Evolutionary conservation across 2,888 invertebrate species (phyloP), one percentile per base, ranked within the genome.

Genomic region (Lochmaea capreae): DNA sequence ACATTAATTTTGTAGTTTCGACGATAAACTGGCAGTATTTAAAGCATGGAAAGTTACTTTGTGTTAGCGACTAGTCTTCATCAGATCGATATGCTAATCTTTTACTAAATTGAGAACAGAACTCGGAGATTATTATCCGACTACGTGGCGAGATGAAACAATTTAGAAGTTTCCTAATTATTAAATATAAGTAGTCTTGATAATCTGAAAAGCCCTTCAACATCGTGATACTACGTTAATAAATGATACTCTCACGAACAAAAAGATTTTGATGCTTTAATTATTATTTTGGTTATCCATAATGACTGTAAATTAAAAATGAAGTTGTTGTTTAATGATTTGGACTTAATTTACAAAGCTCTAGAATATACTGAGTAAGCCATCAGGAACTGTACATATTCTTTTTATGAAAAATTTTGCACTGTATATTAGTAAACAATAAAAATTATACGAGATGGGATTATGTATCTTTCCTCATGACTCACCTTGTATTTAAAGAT

Each of bases 111-210:
- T 49, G 59, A n/a, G 59, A 61, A 61, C 49, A 22, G 58, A 67
- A 33, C 26, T 59, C 49, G 59, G 14, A 49, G 61, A 68, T 68
- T 67, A 67, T 26, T 61, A 59, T 6, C 58, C 57, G 11, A 14
- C 59, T 59, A 43, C 46, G 49, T 49, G 43, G 12, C 58, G 39
- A 14, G 59, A 68, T 61, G n/a, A 43, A 68, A 68, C 67, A 68
- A 46, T 68, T 42, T 49, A 68, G 42, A 68, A 68, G 46, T 68
- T 68, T 68, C 18, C 49, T 59, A 61, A 68, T 68, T 68, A 66
- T 43, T 46, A 59, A 42, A 58, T 68, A 59, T 43, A 63, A 42
- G 43, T 49, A 49, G 26, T 65, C 39, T 65, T 65, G 8, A 26
- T 49, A 65, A 49, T 65, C 22, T 14, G 22, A 42, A n/a, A 14